Base-by-base conservation (phyloP, 1,140 invertebrate genomes). In the Pygmarrhopalites habei region DNA sequence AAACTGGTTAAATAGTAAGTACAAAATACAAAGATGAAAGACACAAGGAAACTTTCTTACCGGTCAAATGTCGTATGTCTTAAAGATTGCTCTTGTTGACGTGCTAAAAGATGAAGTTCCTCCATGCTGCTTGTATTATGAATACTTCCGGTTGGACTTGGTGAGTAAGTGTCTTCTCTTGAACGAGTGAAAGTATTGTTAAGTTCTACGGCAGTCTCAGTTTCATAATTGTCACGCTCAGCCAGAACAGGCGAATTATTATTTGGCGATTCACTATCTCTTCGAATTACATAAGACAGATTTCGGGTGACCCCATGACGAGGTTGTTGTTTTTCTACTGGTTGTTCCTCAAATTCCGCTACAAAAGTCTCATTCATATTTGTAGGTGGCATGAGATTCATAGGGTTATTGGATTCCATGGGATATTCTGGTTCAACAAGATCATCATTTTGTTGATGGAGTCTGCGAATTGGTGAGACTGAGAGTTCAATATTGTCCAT, bases 41-140 rank as follows among this genome's bases (percentile, higher is more conserved):
- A n/a, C n/a, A n/a, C n/a, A n/a, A n/a, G n/a, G n/a, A n/a, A n/a
- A n/a, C n/a, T n/a, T n/a, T n/a, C n/a, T n/a, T n/a, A n/a, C n/a
- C n/a, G n/a, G n/a, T n/a, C n/a, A n/a, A n/a, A n/a, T n/a, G n/a
- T n/a, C n/a, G n/a, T n/a, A n/a, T n/a, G n/a, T n/a, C n/a, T n/a
- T n/a, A n/a, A n/a, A 67, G 61, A 51, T 61, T 63, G 61, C 21
- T 64, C 62, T 46, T 67, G 66, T 15, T 47, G 21, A 15, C 56
- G 39, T 30, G 62, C 66, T 26, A 59, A 35, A 19, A 49, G 56
- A 32, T 67, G 62, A 19, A 67, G 30, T 29, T 64, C 66, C 21
- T 67, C 66, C 66, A 67, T 64, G 29, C 66, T 67, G 21, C 35
- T 67, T 32, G 63, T 67, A 57, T 62, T 67, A 39, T 58, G 57